Conservation (phyloP, 2,888 invertebrate genomes). For the Andrena camellia region DNA sequence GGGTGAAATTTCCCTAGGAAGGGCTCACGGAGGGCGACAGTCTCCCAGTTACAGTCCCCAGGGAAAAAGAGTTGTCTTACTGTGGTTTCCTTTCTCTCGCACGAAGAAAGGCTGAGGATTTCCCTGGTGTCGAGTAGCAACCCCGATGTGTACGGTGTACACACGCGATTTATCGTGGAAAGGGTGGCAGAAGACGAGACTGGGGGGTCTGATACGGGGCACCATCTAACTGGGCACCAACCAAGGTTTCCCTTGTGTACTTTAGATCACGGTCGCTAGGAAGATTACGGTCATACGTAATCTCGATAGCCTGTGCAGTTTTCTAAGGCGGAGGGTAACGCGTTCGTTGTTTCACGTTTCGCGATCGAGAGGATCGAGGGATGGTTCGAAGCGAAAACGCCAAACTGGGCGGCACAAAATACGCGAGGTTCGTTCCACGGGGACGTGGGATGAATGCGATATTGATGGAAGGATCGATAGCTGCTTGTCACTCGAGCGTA, state of each 20-base stretch:
- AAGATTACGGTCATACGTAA: slow-evolving; percentile 64
- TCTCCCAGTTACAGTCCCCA: background rate
- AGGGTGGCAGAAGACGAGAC: background rate
- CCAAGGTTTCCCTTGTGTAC: slow-evolving; percentile 43
- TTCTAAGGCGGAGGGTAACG: slow-evolving; percentile 1
- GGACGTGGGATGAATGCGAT: slow-evolving; percentile 19
- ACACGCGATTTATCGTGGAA: slow-evolving; percentile 59
- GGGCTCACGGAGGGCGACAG: no score
- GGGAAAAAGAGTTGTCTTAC: background rate
- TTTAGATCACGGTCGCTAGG: slow-evolving; percentile 51
- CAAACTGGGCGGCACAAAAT: background rate
- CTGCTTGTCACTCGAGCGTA: slow-evolving; percentile 5
- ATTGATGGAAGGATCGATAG: slow-evolving; percentile 34
- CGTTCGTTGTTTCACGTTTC: background rate
- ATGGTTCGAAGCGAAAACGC: background rate
- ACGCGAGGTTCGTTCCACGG: background rate
- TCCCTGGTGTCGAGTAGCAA: slow-evolving; percentile 19
- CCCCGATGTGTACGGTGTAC: background rate
- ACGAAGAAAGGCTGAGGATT: background rate
- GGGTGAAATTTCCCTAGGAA: slow-evolving; percentile 2
- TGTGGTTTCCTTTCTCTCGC: background rate
- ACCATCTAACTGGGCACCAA: slow-evolving; percentile 15
- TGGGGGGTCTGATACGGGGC: background rate
- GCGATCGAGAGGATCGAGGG: background rate
- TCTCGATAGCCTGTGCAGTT: slow-evolving; percentile 49